Percentiles rank a stretch among this genome's conserved stretches.
Evolutionary conservation across 2,888 invertebrate genomes (phyloP).

Genomic region (Phytoseiulus persimilis): DNA sequence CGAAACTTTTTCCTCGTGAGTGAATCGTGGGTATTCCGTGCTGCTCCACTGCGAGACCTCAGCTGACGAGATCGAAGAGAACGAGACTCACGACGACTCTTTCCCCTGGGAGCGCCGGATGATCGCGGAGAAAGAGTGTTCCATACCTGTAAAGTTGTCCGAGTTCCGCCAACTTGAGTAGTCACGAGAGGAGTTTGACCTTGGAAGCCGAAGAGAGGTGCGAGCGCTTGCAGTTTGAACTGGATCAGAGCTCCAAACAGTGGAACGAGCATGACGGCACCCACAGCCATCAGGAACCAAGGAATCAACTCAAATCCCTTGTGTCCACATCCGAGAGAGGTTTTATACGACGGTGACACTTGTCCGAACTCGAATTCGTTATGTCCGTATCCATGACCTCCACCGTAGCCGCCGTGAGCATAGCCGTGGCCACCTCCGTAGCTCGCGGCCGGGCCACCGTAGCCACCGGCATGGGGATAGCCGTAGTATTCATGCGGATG

Average conservation of each 20-base stretch:
- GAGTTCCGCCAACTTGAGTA: conserved; percentile 26
- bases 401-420: background rate
- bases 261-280: conserved; percentile 10
- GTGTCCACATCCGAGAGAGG: conserved; percentile 18
- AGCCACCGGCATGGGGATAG: conserved; percentile 14
- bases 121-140: background rate
- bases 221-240: conserved; percentile 30
- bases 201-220: conserved; percentile 31
- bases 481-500: conserved; percentile 24
- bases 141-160: conserved; percentile 8
- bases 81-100: no score
- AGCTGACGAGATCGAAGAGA: no score
- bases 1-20: background rate
- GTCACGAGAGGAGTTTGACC: conserved; percentile 29
- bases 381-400: conserved; percentile 12
- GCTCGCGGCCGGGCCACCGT: background rate
- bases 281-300: conserved; percentile 14
- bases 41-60: no score
- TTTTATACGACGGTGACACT: conserved; percentile 16
- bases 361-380: conserved; percentile 31
- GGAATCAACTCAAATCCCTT: conserved; percentile 28
- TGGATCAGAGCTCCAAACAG: conserved; percentile 18
- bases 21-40: no score
- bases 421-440: background rate
- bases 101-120: background rate